phyloP scores from a whole-genome alignment of 2,797 vertebrate genomes.

The Rhinichthys osculus region DNA sequence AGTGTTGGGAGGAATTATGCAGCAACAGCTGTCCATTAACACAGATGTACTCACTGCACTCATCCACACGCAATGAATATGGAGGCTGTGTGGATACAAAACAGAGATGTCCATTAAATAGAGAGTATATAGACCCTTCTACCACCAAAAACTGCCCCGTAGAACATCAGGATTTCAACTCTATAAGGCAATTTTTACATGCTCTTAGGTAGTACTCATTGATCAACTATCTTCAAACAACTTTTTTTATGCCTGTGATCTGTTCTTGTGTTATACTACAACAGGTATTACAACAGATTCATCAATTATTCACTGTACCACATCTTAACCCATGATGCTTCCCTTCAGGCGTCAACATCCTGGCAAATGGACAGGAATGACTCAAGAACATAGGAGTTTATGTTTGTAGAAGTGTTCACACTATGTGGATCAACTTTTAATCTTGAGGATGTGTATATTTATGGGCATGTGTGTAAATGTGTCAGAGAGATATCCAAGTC shows the following conservation, averaged over 20 bases:
- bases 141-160: neutral
- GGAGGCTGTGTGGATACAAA: slow-evolving; percentile 79
- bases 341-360: slow-evolving; percentile 9
- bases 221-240: neutral
- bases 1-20: slow-evolving; percentile 92
- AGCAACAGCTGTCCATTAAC: slow-evolving; percentile 90
- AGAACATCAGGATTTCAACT: neutral
- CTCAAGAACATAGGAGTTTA: slow-evolving; percentile 31
- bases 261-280: neutral
- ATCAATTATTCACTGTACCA: neutral
- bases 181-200: neutral
- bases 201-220: neutral
- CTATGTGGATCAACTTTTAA: slow-evolving; percentile 7
- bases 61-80: slow-evolving; percentile 89
- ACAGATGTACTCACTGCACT: slow-evolving; percentile 94
- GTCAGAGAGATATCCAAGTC: slow-evolving; percentile 2
- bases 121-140: neutral
- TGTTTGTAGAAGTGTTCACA: slow-evolving; percentile 12
- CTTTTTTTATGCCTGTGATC: neutral
- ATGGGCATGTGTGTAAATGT: slow-evolving; percentile 8
- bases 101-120: neutral
- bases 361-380: slow-evolving; percentile 36
- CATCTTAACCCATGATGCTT: slow-evolving; percentile 13
- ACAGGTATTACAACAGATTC: neutral
- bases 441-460: slow-evolving; percentile 14